phyloP scores from a whole-genome alignment of 23 tunicate genomes.

The Ciona savignyi region DNA sequence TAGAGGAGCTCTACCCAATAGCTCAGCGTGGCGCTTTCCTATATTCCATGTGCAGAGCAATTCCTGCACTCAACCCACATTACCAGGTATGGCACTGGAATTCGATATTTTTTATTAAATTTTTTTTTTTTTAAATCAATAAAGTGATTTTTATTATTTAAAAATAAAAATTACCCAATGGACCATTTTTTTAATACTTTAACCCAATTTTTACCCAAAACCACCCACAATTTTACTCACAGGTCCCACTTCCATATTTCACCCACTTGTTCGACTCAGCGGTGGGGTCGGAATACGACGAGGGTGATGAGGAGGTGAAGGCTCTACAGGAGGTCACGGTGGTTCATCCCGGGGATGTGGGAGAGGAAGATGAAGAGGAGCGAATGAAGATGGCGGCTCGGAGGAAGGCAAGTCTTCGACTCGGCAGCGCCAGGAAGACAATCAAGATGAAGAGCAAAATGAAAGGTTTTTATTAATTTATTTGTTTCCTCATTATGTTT shows the following conservation, averaged over 20 bases:
- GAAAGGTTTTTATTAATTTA: no score
- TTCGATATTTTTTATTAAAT: background rate
- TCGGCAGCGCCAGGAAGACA: conserved; percentile 54
- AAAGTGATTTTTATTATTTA: background rate
- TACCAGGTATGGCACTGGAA: conserved; percentile 47
- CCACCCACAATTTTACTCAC: background rate
- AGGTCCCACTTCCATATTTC: conserved; percentile 85
- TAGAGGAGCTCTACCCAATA: conserved; percentile 64
- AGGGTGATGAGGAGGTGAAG: no score
- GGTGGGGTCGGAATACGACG: conserved; percentile 51
- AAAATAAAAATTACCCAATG: no score
- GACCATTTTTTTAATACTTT: no score
- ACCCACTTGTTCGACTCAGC: conserved; percentile 72
- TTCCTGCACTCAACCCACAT: conserved; percentile 62
- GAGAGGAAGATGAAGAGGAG: conserved; percentile 13
- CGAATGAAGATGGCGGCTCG: conserved; percentile 9
- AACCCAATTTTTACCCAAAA: no score
- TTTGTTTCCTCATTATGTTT: no score
- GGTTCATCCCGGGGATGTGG: conserved; percentile 29
- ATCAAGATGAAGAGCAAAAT: background rate
- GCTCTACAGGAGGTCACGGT: conserved; percentile 15
- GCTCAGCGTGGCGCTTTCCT: conserved; percentile 75
- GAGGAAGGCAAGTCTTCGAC: conserved; percentile 55
- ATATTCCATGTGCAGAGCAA: conserved; percentile 65
- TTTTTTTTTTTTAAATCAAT: background rate